Evolutionary conservation across 2,888 invertebrate genomes (phyloP), one percentile per base, ranked within the genome.

Genomic region (Adineta ricciae): DNA sequence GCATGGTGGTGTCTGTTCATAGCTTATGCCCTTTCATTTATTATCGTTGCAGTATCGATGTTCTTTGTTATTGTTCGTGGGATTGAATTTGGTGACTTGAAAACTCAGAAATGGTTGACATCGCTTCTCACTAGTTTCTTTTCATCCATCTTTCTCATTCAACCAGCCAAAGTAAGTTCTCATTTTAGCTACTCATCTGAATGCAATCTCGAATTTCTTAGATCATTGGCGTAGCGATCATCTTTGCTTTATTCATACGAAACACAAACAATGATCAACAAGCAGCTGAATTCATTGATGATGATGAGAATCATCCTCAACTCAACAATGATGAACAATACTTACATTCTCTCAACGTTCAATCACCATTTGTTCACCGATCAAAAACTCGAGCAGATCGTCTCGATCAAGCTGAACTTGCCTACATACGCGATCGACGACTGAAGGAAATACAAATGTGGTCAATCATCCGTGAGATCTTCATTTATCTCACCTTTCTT

Each of bases 401-500:
- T 50, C 19, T 90, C 16, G 89, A 91, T 86, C 88, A 89, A 8
- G 88, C 87, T 21, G 86, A 87, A 8, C 87, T 91, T 84, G 89
- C 90, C 86, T 87, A 88, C 84, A 89, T 90, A 4, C 87, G 91
- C 82, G 87, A 89, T 73, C 87, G 88, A 64, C 87, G 88, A 56
- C 84, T 85, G 27, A 87, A 88, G 78, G 88, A 88, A 84, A 84
- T 87, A 36, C 85, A 87, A 83, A 88, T 88, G 88, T 86, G 86
- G 84, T 52, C 85, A n/a, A 86, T 88, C 27, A 52, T 88, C 24
- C 85, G 86, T 54, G 88, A 88, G 64, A 87, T 88, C 38, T 83
- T 87, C 14, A 83, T 87, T 21, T 88, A 88, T 83, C 38, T 88
- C 19, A 64, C 87, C 19, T 88, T 87, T 86, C 86, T 88, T 36